phyloP scores from a whole-genome alignment of 2,797 vertebrate species.

The Pyrocephalus nanus region DNA sequence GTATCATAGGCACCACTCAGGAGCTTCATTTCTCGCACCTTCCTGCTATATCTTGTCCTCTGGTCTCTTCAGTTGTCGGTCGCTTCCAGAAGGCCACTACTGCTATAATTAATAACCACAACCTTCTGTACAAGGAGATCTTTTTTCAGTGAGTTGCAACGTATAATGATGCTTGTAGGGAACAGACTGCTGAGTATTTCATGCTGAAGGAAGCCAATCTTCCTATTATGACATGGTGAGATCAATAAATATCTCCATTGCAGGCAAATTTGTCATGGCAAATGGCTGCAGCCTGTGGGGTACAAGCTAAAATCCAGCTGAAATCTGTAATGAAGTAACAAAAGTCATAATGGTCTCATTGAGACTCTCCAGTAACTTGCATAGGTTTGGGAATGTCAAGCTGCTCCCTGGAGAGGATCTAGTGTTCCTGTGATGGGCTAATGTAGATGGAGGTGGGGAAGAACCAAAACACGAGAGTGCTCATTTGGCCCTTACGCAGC shows the following conservation, averaged over 20 bases:
- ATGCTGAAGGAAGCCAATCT: neutral
- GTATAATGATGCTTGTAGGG: neutral
- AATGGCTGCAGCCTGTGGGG: neutral
- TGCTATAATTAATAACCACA: neutral
- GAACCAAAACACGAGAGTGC: rapidly evolving
- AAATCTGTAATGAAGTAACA: neutral
- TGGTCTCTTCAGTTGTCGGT: neutral
- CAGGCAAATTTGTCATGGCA: neutral
- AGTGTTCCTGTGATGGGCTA: neutral
- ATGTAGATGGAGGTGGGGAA: neutral
- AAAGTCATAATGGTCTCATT: neutral
- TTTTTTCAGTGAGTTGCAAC: neutral
- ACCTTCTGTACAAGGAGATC: neutral
- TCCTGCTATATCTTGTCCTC: neutral
- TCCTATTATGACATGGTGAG: neutral
- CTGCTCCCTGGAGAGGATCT: neutral
- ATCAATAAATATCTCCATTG: constrained; percentile 11
- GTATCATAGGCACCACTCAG: neutral
- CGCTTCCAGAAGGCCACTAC: neutral
- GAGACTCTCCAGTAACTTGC: neutral
- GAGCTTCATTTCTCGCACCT: neutral
- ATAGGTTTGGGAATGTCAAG: neutral
- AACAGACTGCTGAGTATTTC: neutral
- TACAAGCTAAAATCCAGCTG: neutral
- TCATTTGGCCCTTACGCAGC: neutral